phyloP scores from a whole-genome alignment of 2,797 vertebrate species.

The Liasis olivaceus region DNA sequence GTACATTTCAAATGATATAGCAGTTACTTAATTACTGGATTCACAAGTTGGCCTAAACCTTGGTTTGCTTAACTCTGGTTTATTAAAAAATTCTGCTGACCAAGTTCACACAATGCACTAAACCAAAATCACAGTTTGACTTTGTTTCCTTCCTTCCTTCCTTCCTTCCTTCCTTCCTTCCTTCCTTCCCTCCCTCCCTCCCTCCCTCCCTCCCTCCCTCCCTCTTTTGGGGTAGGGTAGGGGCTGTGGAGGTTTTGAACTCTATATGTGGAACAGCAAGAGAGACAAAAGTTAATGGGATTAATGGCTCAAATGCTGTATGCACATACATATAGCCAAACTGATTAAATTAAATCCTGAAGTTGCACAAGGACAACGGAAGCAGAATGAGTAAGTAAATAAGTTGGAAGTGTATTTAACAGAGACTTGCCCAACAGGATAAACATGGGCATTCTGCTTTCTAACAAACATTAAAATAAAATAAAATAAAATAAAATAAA shows the following conservation, averaged over 20 bases:
- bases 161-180: too few relatives aligned
- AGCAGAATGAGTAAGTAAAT: constrained; percentile 20
- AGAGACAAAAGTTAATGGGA: not conserved
- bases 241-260: not conserved
- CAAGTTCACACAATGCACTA: too few relatives aligned
- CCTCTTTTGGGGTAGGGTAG: too few relatives aligned
- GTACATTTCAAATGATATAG: not conserved
- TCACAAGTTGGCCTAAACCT: not conserved
- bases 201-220: too few relatives aligned
- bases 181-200: too few relatives aligned
- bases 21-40: not conserved
- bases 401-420: constrained; percentile 29
- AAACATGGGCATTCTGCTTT: constrained; percentile 30
- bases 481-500: constrained; percentile 4
- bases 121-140: too few relatives aligned
- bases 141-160: too few relatives aligned
- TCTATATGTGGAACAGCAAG: not conserved
- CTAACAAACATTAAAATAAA: not conserved
- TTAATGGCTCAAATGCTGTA: not conserved
- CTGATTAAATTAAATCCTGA: constrained; percentile 24
- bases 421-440: not conserved
- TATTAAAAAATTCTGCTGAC: too few relatives aligned
- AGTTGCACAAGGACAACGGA: constrained; percentile 32
- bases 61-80: too few relatives aligned
- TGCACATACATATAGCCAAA: not conserved